A percentile compares a stretch with the other conserved stretches of the same genome.
phyloP scores from a whole-genome alignment of 2,888 invertebrate genomes.

The Pseudococcus viburni region DNA sequence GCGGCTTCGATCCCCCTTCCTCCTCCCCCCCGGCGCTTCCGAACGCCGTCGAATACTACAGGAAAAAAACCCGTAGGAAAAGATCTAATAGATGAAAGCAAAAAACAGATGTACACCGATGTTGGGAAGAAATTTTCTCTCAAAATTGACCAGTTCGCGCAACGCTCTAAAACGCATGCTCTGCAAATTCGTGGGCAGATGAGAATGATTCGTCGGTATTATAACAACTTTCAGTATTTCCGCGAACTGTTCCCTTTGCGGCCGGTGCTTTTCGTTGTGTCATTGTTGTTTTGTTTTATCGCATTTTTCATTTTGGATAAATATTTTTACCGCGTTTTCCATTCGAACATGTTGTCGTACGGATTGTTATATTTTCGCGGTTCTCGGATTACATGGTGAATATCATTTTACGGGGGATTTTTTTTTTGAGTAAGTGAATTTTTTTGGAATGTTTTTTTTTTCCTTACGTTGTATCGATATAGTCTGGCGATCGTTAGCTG shows the following conservation, averaged over 20 bases:
- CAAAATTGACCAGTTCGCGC: conserved; percentile 54
- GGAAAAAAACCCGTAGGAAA: conserved; percentile 20
- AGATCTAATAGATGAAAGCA: conserved; percentile 54
- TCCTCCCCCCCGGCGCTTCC: background rate
- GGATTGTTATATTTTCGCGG: conserved; percentile 33
- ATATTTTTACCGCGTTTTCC: conserved; percentile 10
- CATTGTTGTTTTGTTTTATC: conserved; percentile 26
- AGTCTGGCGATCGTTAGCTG: background rate
- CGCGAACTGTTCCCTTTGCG: conserved; percentile 33
- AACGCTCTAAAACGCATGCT: conserved; percentile 45
- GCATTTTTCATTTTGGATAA: conserved; percentile 48
- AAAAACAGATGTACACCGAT: conserved; percentile 53
- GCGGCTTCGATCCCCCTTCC: background rate
- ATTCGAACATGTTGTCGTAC: background rate
- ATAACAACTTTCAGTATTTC: conserved; percentile 46
- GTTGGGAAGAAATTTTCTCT: conserved; percentile 45
- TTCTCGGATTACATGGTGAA: background rate
- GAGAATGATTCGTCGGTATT: conserved; percentile 50
- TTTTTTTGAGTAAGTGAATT: background rate
- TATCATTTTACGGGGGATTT: background rate
- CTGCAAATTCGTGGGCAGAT: conserved; percentile 30
- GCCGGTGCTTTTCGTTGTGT: conserved; percentile 33
- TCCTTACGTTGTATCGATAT: background rate
- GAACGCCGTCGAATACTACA: background rate
- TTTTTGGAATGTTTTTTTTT: background rate